Evolutionary conservation across 2,888 invertebrate species (phyloP).

Genomic region (Lysandra bellargus): DNA sequence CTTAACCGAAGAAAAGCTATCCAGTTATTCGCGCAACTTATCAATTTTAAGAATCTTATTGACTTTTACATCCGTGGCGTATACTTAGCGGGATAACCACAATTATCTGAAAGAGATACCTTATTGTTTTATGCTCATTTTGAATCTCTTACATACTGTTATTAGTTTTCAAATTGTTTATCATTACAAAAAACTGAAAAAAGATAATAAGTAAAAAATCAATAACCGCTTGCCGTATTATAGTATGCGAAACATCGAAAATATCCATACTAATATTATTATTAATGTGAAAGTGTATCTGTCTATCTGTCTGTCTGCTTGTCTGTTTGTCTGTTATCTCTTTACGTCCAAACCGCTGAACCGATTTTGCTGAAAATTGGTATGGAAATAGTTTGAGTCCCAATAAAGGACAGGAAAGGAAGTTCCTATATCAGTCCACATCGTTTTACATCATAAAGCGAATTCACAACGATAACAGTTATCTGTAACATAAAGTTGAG

Average conservation of each 20-base stretch:
- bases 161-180: not conserved
- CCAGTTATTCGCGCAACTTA: slow-evolving; percentile 17
- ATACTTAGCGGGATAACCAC: slow-evolving; percentile 15
- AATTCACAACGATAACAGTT: not conserved
- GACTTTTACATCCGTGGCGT: slow-evolving; percentile 18
- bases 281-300: not conserved
- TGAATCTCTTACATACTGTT: not conserved
- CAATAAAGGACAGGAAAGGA: too few relatives aligned
- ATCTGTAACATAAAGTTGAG: not conserved
- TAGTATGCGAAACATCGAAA: too few relatives aligned
- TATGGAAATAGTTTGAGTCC: too few relatives aligned
- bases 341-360: too few relatives aligned
- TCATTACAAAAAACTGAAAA: not conserved
- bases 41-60: slow-evolving; percentile 24
- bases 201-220: not conserved
- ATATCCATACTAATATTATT: too few relatives aligned
- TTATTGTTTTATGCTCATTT: not conserved
- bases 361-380: too few relatives aligned
- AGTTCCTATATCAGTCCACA: not conserved
- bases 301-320: not conserved
- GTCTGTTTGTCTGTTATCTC: not conserved
- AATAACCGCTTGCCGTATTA: not conserved
- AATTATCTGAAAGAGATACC: not conserved
- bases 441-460: not conserved
- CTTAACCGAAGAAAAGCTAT: not conserved